Evolutionary conservation across 1,140 invertebrate genomes (phyloP), one percentile per base, ranked within the genome.

Genomic region (Bombus sibiricus): DNA sequence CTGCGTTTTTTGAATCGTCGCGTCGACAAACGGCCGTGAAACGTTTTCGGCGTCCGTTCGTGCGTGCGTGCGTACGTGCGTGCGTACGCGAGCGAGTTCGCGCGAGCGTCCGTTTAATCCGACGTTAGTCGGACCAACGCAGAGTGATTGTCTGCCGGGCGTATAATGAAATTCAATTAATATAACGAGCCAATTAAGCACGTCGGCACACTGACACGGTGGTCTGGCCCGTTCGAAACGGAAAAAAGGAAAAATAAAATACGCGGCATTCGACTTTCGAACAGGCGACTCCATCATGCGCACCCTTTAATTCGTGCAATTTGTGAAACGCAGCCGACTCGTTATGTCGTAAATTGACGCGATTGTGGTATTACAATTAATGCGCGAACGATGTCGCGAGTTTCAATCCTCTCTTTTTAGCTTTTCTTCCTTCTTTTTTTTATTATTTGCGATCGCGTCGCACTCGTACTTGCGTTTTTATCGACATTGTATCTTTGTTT

Each of bases 121-220:
- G 39, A 34, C 68, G 43, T 68, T 75, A 77, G 72, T 80, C 73
- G 86, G 59, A 88, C 90, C 86, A 83, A 75, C 59, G 57, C 59
- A 59, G 83, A 82, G 68, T 79, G 76, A 91, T 89, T 88, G 83
- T 89, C 64, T 32, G 41, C 34, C 57, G 39, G 47, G 37, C 83
- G 83, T 81, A 86, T 91, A 92, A 92, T 91, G 90, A 92, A 93
- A 86, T 93, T 93, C 92, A 93, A 93, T 93, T 93, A 93, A 92
- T 93, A 91, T 93, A 93, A 93, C 92, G 92, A 92, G 88, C 92
- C 92, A 92, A 92, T 92, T 92, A 92, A 88, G 83, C 91, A 82
- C 89, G 84, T 88, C 89, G 89, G 90, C 88, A 91, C 81, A 89
- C 89, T 91, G 89, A 90, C 90, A 91, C 86, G 86, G 84, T 90